A percentile compares a stretch with the other conserved stretches of the same genome.
These are phyloP conservation scores for Caenorhabditis remanei DNA, from an alignment of 1,140 invertebrate species.

Conservation along the genomic window DNA sequence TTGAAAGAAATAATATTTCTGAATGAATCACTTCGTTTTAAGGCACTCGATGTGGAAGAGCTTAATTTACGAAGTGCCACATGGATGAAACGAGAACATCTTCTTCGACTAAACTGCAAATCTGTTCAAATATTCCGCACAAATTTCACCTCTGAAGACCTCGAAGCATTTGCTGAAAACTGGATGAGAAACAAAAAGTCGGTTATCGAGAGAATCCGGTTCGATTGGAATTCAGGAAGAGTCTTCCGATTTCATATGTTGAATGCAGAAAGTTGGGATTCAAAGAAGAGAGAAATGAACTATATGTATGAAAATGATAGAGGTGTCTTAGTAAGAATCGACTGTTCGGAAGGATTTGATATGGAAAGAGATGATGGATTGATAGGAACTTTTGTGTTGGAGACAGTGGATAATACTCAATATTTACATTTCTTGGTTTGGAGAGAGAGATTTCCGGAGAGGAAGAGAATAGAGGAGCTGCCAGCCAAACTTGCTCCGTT, in stretches of 20 bases:
- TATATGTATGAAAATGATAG: background rate
- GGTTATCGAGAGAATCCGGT: background rate
- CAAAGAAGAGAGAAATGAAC: background rate
- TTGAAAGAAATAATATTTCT: background rate
- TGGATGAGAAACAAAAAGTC: background rate
- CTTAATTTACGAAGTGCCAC: background rate
- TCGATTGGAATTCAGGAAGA: background rate
- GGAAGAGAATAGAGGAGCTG: background rate
- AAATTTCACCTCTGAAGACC: background rate
- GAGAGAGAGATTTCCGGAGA: background rate
- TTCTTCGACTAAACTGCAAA: background rate
- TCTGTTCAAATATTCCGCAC: background rate
- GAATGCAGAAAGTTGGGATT: background rate
- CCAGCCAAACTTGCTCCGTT: background rate
- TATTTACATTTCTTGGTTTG: background rate
- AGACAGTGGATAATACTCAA: background rate
- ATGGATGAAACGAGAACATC: background rate
- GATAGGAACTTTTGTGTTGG: background rate
- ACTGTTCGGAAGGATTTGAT: background rate
- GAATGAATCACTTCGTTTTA: background rate
- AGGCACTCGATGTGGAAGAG: background rate
- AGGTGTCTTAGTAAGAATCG: background rate
- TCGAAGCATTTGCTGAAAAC: background rate
- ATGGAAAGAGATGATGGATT: background rate
- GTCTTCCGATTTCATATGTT: background rate